Conservation (phyloP, 2,888 invertebrate genomes). For the Eupelmus urozonus region DNA sequence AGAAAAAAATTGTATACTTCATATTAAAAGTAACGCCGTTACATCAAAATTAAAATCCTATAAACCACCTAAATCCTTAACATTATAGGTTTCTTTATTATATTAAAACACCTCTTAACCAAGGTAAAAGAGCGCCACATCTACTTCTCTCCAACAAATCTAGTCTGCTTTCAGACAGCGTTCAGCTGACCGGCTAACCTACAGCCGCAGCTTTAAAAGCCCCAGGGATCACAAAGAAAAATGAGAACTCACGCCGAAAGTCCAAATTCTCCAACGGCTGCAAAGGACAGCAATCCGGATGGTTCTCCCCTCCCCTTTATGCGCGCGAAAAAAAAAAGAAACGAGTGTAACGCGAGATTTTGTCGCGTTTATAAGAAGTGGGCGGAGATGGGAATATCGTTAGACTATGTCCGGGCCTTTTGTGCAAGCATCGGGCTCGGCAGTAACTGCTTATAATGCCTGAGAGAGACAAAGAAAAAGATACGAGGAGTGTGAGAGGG, state of each 20-base stretch:
- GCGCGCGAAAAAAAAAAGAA: not conserved
- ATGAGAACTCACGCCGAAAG: not conserved
- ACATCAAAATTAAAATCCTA: too few species aligned
- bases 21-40: too few species aligned
- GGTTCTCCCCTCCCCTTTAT: not conserved
- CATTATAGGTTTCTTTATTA: too few species aligned
- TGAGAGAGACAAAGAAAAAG: conserved; percentile 2
- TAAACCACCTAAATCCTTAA: too few species aligned
- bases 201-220: too few species aligned
- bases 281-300: not conserved
- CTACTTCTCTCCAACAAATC: too few species aligned
- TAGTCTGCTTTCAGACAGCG: too few species aligned
- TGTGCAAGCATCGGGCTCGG: not conserved
- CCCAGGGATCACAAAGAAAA: not conserved
- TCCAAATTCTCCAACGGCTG: not conserved
- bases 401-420: conserved; percentile 21
- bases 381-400: conserved; percentile 63
- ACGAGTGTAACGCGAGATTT: conserved; percentile 23
- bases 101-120: too few species aligned
- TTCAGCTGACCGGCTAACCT: too few species aligned
- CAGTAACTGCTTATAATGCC: not conserved
- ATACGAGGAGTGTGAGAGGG: not conserved
- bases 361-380: conserved; percentile 48
- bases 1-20: too few species aligned
- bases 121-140: too few species aligned